These are phyloP conservation scores for Operophtera brumata DNA, from an alignment of 2,888 invertebrate genomes.

Conservation along the genomic window DNA sequence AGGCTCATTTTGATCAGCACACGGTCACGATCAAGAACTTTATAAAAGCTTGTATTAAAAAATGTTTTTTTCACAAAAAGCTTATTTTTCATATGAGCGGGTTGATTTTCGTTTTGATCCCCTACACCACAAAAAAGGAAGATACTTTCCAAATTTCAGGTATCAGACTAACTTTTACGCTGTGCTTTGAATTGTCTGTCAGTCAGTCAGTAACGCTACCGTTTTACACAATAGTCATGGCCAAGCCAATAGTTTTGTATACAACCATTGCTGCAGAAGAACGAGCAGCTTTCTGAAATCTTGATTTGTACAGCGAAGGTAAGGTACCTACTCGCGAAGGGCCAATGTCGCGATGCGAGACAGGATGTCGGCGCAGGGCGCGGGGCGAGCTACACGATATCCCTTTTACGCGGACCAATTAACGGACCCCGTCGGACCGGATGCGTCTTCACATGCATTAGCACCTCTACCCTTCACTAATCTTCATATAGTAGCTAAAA, in stretches of 20 bases:
- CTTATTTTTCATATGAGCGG: too few relatives aligned
- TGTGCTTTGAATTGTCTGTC: too few relatives aligned
- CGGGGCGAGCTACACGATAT: slow-evolving; percentile 73
- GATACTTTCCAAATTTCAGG: too few relatives aligned
- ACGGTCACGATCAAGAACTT: too few relatives aligned
- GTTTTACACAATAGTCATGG: slow-evolving; percentile 3
- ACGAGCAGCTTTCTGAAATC: background rate
- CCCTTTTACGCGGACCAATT: slow-evolving; percentile 80
- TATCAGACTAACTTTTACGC: too few relatives aligned
- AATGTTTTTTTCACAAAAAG: too few relatives aligned
- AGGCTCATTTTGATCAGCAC: too few relatives aligned
- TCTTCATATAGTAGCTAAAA: slow-evolving; percentile 64
- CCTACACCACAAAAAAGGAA: too few relatives aligned
- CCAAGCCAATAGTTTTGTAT: too few relatives aligned
- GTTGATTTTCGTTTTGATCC: too few relatives aligned
- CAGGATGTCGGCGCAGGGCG: slow-evolving; percentile 64
- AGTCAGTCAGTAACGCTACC: too few relatives aligned
- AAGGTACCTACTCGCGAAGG: slow-evolving; percentile 32
- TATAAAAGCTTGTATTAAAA: too few relatives aligned
- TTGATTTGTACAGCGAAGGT: background rate
- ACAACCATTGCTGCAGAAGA: background rate
- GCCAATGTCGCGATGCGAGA: slow-evolving; percentile 50
- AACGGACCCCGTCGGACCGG: slow-evolving; percentile 76
- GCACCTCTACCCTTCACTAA: slow-evolving; percentile 75
- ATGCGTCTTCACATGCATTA: slow-evolving; percentile 74